Base-by-base conservation (phyloP, 2,113 vertebrate genomes). In the Xenus cinereus region DNA sequence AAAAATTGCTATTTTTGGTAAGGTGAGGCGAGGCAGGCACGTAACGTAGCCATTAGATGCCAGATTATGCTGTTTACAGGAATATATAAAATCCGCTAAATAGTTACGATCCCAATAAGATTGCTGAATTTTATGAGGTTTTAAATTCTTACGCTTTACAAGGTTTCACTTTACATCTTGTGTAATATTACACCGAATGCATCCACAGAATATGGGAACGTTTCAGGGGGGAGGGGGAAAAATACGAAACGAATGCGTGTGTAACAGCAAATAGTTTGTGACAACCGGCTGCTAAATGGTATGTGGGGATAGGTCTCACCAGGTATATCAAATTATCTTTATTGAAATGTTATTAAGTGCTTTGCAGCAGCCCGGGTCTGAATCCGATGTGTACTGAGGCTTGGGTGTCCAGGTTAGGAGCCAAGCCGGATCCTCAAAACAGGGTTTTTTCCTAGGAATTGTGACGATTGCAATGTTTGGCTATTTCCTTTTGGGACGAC, bases 331-430 rank as follows among this genome's bases (percentile, higher is more conserved):
- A 94, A 83, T 85, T 69, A 73, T 94, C 88, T 96, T 41, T 95
- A 85, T 33, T 92, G 82, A 90, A 94, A 93, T 94, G 94, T 89
- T 97, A 4, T 74, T 92, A 94, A 97, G 91, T 83, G 89, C 57
- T 68, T 93, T 93, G 72, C 35, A 84, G 77, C 87, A 91, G 85
- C 54, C 12, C 57, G 54, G 82, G 66, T 96, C 84, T 95, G 80
- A 89, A 87, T 83, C 76, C 2, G 0, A 6, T 32, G 27, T 13
- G 35, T 62, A 14, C 39, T 66, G 63, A 71, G 67, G 54, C 48
- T 63, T 85, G 60, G 73, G 63, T 45, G 53, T 73, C 89, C 56
- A 50, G 23, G 51, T 86, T 11, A 37, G 77, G 48, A 76, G 37
- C 28, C 19, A 37, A 60, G 41, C 8, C 7, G 23, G 60, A 78